phyloP scores from a whole-genome alignment of 2,797 vertebrate genomes.

The Falco columbarius region DNA sequence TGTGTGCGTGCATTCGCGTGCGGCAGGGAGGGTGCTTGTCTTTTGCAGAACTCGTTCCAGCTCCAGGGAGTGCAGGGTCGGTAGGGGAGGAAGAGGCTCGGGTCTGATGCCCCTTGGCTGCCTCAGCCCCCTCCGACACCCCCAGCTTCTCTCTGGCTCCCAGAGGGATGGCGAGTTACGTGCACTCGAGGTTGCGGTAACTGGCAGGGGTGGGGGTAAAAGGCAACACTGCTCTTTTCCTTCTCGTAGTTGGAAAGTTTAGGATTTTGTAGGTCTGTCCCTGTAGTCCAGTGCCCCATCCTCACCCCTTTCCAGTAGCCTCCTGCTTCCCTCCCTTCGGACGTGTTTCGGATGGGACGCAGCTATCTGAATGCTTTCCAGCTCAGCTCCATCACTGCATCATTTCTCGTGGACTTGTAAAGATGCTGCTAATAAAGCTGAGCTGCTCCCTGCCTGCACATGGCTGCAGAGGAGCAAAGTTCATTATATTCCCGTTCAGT shows the following conservation, averaged over 20 bases:
- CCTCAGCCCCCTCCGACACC: not conserved
- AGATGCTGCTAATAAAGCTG: conserved; percentile 81
- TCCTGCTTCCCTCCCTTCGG: not conserved
- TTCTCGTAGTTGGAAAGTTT: conserved; percentile 53
- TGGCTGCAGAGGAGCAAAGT: conserved; percentile 79
- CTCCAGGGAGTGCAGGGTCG: not conserved
- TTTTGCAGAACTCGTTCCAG: not conserved
- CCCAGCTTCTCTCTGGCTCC: not conserved
- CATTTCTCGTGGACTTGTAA: conserved; percentile 81
- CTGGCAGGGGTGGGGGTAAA: not conserved
- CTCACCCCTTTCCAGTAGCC: not conserved
- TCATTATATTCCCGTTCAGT: conserved; percentile 60
- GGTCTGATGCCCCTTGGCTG: not conserved
- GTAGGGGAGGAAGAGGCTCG: conserved; percentile 1
- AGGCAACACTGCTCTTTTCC: not conserved
- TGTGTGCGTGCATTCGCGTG: not conserved
- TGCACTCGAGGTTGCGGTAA: conserved; percentile 48
- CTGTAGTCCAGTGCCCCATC: not conserved
- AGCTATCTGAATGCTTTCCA: conserved; percentile 80
- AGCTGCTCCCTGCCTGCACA: conserved; percentile 71
- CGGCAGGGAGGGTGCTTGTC: not conserved
- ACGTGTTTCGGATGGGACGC: conserved; percentile 65
- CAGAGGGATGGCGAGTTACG: not conserved
- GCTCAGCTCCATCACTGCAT: conserved; percentile 83
- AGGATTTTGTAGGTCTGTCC: not conserved